Evolutionary conservation across 2,797 vertebrate genomes (phyloP).

Genomic region (Oreonectes daqikongensis): DNA sequence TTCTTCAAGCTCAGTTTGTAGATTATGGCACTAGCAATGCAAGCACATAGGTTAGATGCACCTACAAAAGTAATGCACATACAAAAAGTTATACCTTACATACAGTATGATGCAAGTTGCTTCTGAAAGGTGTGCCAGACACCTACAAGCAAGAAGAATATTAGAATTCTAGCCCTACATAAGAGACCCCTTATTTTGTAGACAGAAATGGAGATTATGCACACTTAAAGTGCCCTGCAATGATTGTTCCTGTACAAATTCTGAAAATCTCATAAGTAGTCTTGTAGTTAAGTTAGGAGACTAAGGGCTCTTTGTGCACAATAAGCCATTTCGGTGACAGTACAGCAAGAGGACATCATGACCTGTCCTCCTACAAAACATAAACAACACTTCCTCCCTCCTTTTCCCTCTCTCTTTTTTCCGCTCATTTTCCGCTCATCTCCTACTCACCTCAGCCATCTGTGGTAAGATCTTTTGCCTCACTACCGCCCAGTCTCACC

Average conservation of each 20-base stretch:
- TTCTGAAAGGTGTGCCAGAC: background rate
- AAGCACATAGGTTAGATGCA: too few species aligned
- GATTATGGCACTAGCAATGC: too few species aligned
- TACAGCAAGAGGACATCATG: conserved; percentile 29
- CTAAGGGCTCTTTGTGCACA: background rate
- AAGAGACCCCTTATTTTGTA: background rate
- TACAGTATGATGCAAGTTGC: background rate
- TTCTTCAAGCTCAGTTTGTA: too few species aligned
- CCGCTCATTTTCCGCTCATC: background rate
- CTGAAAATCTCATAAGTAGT: background rate
- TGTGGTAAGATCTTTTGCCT: conserved; percentile 40
- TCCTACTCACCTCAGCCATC: conserved; percentile 38
- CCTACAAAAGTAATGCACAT: background rate
- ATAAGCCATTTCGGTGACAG: conserved; percentile 16
- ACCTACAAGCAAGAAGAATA: background rate
- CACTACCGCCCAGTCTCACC: conserved; percentile 31
- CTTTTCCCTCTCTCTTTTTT: background rate
- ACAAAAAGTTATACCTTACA: background rate
- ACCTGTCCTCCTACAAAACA: conserved; percentile 21
- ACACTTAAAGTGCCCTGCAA: background rate
- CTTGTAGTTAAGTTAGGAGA: background rate
- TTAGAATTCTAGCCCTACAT: background rate
- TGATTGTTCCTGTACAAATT: background rate
- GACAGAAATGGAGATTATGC: background rate
- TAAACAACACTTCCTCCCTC: conserved; percentile 22